These are phyloP conservation scores for Dipus sagitta DNA, from an alignment of 2,797 vertebrate species.

Conservation along the genomic window DNA sequence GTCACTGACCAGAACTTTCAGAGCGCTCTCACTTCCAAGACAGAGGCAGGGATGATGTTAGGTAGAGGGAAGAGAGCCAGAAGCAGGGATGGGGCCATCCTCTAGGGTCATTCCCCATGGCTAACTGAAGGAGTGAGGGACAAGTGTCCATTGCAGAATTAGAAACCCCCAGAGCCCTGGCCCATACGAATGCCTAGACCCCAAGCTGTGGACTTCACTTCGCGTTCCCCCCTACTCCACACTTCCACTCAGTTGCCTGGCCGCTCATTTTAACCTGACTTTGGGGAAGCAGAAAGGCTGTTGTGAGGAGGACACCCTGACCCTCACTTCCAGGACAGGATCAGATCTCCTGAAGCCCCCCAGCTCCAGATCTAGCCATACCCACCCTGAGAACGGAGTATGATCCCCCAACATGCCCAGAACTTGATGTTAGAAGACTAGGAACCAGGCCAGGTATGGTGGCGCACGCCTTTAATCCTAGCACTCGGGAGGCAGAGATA, in stretches of 20 bases:
- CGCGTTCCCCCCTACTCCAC: neutral
- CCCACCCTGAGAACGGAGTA: neutral
- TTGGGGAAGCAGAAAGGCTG: neutral
- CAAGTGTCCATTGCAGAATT: neutral
- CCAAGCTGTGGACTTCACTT: neutral
- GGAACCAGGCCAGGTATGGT: neutral
- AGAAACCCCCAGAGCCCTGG: neutral
- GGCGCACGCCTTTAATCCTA: no score
- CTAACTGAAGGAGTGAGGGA: neutral
- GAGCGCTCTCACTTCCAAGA: neutral
- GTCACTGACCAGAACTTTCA: neutral
- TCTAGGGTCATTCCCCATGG: neutral
- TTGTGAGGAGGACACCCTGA: neutral
- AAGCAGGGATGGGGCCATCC: neutral
- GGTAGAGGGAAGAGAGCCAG: no score
- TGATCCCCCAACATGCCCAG: neutral
- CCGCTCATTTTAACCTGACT: neutral
- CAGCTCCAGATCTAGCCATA: neutral
- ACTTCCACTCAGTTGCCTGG: neutral
- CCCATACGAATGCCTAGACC: neutral
- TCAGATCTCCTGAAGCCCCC: neutral
- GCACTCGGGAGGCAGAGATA: no score
- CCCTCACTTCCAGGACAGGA: neutral
- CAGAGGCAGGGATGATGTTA: no score
- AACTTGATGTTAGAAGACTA: neutral